These are phyloP conservation scores for Caenorhabditis auriculariae DNA, from an alignment of 2,888 invertebrate genomes.

Conservation along the genomic window DNA sequence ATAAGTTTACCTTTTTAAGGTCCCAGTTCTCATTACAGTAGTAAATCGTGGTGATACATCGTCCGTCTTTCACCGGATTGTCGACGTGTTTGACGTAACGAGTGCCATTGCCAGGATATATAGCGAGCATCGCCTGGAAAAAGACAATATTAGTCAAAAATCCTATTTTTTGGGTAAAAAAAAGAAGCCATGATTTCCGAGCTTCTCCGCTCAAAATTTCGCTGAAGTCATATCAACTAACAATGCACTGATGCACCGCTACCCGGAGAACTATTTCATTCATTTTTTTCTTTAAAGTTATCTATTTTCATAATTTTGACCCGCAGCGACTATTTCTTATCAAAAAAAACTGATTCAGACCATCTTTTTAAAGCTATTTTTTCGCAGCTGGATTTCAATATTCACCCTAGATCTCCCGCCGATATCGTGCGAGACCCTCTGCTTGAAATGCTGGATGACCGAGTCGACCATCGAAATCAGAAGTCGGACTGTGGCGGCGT, in stretches of 20 bases:
- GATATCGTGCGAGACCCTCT: conserved; percentile 52
- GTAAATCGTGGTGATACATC: conserved; percentile 95
- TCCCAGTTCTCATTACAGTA: conserved; percentile 91
- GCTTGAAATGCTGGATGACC: conserved; percentile 50
- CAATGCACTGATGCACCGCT: too few relatives aligned
- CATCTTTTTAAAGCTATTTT: background rate
- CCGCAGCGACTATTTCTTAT: too few relatives aligned
- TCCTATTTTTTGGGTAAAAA: too few relatives aligned
- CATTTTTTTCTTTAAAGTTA: too few relatives aligned
- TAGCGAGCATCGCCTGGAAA: conserved; percentile 92
- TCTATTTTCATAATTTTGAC: too few relatives aligned
- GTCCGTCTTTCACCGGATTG: conserved; percentile 92
- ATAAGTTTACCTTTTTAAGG: conserved; percentile 25
- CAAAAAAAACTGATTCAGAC: too few relatives aligned
- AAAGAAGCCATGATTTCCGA: too few relatives aligned
- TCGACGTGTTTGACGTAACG: conserved; percentile 96
- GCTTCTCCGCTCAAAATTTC: too few relatives aligned
- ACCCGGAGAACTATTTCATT: too few relatives aligned
- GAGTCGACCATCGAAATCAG: conserved; percentile 60
- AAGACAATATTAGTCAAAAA: background rate
- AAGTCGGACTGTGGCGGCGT: conserved; percentile 49
- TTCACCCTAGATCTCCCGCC: conserved; percentile 51
- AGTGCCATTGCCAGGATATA: conserved; percentile 90
- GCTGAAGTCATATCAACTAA: too few relatives aligned
- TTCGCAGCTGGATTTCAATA: too few relatives aligned